phyloP scores from a whole-genome alignment of 2,113 vertebrate species.

The Engraulis encrasicolus region DNA sequence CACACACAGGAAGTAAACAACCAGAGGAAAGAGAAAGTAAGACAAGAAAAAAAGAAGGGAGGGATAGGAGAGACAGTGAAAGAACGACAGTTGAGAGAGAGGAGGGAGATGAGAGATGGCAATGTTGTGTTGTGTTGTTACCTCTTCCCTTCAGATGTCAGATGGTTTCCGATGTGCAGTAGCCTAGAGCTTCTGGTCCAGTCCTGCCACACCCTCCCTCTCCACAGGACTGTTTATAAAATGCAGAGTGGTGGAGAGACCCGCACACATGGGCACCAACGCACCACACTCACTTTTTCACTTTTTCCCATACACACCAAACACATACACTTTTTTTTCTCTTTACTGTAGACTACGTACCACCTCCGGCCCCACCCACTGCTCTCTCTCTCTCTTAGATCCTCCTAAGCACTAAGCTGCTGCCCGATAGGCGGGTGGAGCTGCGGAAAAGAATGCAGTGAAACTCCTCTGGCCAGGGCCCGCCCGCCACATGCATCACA shows the following conservation, averaged over 20 bases:
- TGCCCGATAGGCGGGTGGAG: background rate
- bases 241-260: background rate
- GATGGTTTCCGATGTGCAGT: no score
- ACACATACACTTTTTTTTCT: background rate
- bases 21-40: constrained; percentile 2
- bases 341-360: no score
- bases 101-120: background rate
- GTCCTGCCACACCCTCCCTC: constrained; percentile 36
- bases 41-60: background rate
- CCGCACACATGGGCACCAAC: background rate
- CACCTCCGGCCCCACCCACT: background rate
- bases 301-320: background rate
- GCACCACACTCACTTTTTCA: background rate
- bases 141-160: background rate
- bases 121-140: background rate
- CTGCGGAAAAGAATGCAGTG: constrained; percentile 67
- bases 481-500: constrained; percentile 34
- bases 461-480: constrained; percentile 58
- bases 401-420: no score
- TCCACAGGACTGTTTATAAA: constrained; percentile 25
- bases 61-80: constrained; percentile 7
- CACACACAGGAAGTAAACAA: background rate
- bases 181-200: no score
- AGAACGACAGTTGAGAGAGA: background rate
- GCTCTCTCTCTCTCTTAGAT: no score